phyloP scores from a whole-genome alignment of 1,140 invertebrate genomes.

The Drosophila nikananu region DNA sequence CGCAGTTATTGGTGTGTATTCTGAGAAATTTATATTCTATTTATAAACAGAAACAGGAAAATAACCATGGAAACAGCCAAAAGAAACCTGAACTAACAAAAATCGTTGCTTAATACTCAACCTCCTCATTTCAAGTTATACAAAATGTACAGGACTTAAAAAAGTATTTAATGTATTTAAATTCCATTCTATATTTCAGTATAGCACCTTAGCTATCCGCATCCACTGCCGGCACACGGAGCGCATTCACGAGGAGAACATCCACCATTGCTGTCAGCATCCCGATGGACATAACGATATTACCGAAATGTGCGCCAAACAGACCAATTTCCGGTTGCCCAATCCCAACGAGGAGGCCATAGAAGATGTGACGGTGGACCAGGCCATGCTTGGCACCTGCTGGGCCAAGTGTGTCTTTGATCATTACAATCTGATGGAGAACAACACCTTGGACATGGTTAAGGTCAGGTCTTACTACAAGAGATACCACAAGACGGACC shows the following conservation, averaged over 20 bases:
- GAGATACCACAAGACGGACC: slow-evolving; percentile 45
- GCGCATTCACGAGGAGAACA: slow-evolving; percentile 71
- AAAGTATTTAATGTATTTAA: no score
- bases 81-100: neutral
- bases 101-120: neutral
- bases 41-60: neutral
- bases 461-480: slow-evolving; percentile 59
- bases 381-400: slow-evolving; percentile 57
- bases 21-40: neutral
- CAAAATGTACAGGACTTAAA: no score
- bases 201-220: neutral
- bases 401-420: slow-evolving; percentile 74
- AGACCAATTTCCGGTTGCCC: slow-evolving; percentile 58
- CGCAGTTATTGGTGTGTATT: slow-evolving; percentile 17
- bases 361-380: slow-evolving; percentile 69
- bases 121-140: no score
- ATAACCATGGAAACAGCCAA: neutral
- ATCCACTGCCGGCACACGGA: slow-evolving; percentile 57
- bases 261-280: slow-evolving; percentile 71
- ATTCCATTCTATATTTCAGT: neutral
- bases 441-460: slow-evolving; percentile 51
- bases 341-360: slow-evolving; percentile 59
- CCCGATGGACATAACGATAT: slow-evolving; percentile 70
- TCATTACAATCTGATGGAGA: slow-evolving; percentile 54
- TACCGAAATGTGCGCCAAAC: slow-evolving; percentile 55